Evolutionary conservation across 2,797 vertebrate species (phyloP).

Genomic region (Rallus crepitans): DNA sequence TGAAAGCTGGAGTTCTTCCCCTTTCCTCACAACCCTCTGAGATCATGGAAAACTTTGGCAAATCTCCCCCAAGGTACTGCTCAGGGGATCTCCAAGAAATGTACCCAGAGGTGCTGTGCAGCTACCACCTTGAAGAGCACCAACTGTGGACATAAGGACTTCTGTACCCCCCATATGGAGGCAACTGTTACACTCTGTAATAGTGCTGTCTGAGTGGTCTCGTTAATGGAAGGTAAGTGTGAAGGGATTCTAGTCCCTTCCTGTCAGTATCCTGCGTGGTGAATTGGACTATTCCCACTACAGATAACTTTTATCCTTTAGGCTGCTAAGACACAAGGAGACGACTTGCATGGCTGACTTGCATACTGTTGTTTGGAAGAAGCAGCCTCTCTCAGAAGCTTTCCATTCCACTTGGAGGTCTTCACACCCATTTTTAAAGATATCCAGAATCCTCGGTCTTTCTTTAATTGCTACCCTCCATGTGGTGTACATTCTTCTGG

Average conservation of each 20-base stretch:
- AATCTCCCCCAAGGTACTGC: neutral
- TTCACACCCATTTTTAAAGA: neutral
- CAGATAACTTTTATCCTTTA: neutral
- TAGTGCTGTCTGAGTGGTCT: neutral
- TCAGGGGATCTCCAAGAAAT: neutral
- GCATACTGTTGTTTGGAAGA: neutral
- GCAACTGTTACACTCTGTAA: neutral
- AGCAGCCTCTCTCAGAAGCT: neutral
- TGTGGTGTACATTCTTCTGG: neutral
- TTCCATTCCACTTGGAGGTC: neutral
- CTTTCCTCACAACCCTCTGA: neutral
- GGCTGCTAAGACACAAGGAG: neutral
- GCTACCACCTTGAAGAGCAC: neutral
- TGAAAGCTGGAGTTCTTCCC: neutral
- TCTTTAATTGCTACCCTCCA: neutral
- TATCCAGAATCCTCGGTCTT: neutral
- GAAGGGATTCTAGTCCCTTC: neutral
- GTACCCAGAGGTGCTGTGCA: neutral
- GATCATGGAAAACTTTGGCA: neutral
- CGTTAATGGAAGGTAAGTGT: neutral
- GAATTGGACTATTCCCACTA: neutral
- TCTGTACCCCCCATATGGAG: neutral
- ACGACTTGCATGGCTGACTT: neutral
- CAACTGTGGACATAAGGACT: neutral
- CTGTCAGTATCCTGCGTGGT: neutral